Conservation (phyloP, 2,888 invertebrate genomes). For the Acleris sparsana region DNA sequence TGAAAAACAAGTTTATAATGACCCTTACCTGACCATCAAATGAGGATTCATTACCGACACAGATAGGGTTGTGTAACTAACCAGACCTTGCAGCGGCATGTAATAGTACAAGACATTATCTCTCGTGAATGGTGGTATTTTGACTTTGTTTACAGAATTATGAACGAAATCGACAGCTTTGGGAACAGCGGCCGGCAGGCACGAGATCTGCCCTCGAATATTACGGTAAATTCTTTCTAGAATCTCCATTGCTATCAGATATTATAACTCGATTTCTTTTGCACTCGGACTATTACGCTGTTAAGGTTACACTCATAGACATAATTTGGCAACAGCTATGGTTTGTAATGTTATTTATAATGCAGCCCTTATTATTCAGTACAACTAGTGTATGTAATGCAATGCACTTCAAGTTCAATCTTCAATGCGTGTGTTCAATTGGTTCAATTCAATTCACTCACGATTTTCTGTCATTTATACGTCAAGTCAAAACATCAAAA, state of each 20-base stretch:
- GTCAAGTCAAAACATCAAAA: no score
- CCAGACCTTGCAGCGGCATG: conserved; percentile 88
- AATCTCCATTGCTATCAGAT: conserved; percentile 63
- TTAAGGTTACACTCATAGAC: conserved; percentile 65
- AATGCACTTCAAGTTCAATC: conserved; percentile 5
- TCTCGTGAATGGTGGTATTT: conserved; percentile 87
- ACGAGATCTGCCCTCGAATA: conserved; percentile 57
- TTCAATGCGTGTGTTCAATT: no score
- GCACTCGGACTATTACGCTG: conserved; percentile 52
- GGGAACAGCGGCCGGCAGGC: conserved; percentile 61
- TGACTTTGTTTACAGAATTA: conserved; percentile 67
- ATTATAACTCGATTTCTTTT: conserved; percentile 38
- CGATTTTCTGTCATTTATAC: no score
- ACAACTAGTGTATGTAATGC: conserved; percentile 5
- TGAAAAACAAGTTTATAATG: conserved; percentile 37
- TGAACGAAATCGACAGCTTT: conserved; percentile 68
- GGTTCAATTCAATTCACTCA: background rate
- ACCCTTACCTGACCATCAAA: conserved; percentile 86
- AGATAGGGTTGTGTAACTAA: conserved; percentile 90
- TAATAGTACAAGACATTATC: conserved; percentile 90
- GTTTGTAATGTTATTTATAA: conserved; percentile 57
- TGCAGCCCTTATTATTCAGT: conserved; percentile 26
- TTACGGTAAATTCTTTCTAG: conserved; percentile 67
- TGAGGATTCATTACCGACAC: conserved; percentile 93
- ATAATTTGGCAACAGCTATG: conserved; percentile 76